Base-by-base conservation (phyloP, 2,113 vertebrate species). In the Melospiza melodia region DNA sequence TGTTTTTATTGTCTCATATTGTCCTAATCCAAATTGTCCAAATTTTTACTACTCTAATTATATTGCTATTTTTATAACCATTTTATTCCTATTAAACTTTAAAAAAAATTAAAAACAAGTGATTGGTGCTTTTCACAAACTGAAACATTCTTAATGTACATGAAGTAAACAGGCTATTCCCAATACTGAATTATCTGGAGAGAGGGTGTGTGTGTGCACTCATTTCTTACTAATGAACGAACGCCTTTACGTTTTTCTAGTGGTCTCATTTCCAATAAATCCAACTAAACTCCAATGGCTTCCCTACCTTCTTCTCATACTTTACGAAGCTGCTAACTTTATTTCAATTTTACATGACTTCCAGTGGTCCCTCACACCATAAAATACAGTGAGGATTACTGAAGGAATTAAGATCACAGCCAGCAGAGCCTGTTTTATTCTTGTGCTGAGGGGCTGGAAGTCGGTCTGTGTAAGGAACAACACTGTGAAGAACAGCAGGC, bases 211-310 rank as follows among this genome's bases (percentile, higher is more conserved):
- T 22, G 13, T 5, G 33, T 18, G 25, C 37, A 37, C 30, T 89
- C 12, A 16, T 41, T 77, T 81, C 44, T 77, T 27, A 51, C 35
- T 71, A 84, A 84, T 14, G 13, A 55, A 87, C 0, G 13, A 55
- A 87, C 0, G 0, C 43, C 48, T 43, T 74, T 33, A 48, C 27
- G 5, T 65, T 66, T 49, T 71, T 1, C 30, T 52, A 18, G 14
- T 9, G 17, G 43, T 66, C 9, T 30, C 55, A 30, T 59, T 91
- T 84, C 57, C 1, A 0, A 0, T 7, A 59, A 37, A 6, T 22
- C n/a, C 11, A 4, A 21, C n/a, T n/a, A 28, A 76, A 83, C 23
- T 30, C 55, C 28, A n/a, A 7, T 39, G 23, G 31, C 37, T 43
- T 25, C 41, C 37, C 17, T 5, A 15, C 20, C 28, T 75, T 71